Evolutionary conservation across 2,888 invertebrate genomes (phyloP).

Genomic region (Teleiodes luculella): DNA sequence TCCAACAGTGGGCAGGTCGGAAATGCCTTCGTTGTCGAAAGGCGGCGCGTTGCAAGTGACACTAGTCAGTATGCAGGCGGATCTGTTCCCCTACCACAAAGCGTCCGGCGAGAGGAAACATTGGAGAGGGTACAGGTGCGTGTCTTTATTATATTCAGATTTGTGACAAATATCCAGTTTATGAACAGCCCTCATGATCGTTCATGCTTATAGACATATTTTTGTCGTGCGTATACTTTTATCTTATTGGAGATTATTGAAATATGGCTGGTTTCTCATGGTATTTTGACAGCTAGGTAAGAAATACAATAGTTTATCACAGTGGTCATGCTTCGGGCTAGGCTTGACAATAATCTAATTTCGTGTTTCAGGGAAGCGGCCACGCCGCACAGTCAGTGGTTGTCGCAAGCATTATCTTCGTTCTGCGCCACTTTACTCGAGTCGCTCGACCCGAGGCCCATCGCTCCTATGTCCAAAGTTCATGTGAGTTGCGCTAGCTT

Average conservation of each 20-base stretch:
- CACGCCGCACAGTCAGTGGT: constrained; percentile 90
- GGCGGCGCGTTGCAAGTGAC: constrained; percentile 97
- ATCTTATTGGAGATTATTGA: no score
- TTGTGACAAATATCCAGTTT: no score
- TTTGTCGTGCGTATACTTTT: no score
- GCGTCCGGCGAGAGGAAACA: constrained; percentile 92
- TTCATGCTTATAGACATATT: no score
- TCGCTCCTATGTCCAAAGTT: constrained; percentile 59
- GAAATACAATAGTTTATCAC: no score
- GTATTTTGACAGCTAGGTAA: no score
- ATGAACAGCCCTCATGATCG: no score
- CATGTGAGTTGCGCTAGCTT: neutral
- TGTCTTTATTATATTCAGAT: no score
- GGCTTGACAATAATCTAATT: no score
- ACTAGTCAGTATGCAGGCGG: constrained; percentile 90
- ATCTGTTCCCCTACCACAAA: constrained; percentile 97
- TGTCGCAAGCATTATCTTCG: constrained; percentile 88
- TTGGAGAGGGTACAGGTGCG: constrained; percentile 90
- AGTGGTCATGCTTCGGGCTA: no score
- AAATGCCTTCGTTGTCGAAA: constrained; percentile 89
- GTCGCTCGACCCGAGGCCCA: constrained; percentile 81
- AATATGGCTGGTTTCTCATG: no score
- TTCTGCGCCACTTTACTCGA: constrained; percentile 89
- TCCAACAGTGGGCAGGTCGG: constrained; percentile 86
- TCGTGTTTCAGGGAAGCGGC: constrained; percentile 81